Conservation (phyloP, 2,113 vertebrate species). For the Odontesthes bonariensis region DNA sequence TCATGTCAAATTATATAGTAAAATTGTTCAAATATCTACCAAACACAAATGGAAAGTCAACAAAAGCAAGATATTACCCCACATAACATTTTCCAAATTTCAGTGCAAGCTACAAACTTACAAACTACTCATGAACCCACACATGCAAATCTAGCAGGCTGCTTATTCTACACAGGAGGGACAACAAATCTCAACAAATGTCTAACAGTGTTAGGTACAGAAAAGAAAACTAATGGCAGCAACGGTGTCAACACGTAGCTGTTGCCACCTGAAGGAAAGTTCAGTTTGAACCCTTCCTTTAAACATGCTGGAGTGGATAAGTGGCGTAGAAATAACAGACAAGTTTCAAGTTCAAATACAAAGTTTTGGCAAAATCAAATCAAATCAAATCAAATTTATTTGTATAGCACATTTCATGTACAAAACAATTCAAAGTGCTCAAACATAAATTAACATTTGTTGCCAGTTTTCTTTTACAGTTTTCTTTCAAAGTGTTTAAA, state of each 20-base stretch:
- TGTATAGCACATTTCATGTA: no score
- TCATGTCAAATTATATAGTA: neutral
- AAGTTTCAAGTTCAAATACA: neutral
- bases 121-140: neutral
- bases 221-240: neutral
- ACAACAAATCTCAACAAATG: neutral
- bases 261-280: neutral
- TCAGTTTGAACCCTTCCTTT: no score
- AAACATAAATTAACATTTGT: neutral
- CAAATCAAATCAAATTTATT: no score
- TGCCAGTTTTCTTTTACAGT: conserved; percentile 12
- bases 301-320: neutral
- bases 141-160: neutral
- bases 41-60: neutral
- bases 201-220: neutral
- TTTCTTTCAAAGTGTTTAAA: conserved; percentile 22
- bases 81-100: no score
- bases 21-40: neutral
- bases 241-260: neutral
- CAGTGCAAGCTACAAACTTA: neutral
- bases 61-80: neutral
- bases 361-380: neutral
- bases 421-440: no score
- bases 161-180: neutral
- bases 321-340: accelerated